These are phyloP conservation scores for Panagrolaimus sp. DNA, from an alignment of 1,140 invertebrate species.

Conservation along the genomic window DNA sequence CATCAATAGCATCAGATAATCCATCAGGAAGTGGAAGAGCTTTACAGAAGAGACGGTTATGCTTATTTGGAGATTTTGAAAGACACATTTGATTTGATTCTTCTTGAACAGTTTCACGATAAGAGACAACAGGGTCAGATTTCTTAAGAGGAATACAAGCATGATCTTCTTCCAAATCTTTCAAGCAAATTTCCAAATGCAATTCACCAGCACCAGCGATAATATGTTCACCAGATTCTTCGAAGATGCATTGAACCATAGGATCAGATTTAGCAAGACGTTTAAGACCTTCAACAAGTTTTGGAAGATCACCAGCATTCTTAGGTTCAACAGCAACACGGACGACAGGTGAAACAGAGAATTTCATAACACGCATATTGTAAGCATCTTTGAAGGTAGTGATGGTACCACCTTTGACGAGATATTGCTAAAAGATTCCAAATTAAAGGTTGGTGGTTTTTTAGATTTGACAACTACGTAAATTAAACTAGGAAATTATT, in stretches of 20 bases:
- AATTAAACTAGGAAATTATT: no score
- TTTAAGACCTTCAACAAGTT: conserved; percentile 70
- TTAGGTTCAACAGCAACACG: conserved; percentile 98
- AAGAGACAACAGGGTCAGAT: conserved; percentile 97
- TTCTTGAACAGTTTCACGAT: conserved; percentile 91
- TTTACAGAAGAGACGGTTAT: conserved; percentile 97
- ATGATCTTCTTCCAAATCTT: conserved; percentile 99
- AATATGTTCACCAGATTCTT: conserved; percentile 99
- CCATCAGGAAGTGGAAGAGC: conserved; percentile 90
- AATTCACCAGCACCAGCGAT: conserved; percentile 98
- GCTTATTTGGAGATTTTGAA: conserved; percentile 99
- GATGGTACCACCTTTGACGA: conserved; percentile 98
- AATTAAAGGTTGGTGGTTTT: no score
- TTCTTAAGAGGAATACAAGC: conserved; percentile 98
- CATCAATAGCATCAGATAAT: conserved; percentile 92
- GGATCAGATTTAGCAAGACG: conserved; percentile 98
- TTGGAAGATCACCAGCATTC: conserved; percentile 96
- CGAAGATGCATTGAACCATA: conserved; percentile 99
- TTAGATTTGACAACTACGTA: no score
- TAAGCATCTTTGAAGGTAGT: conserved; percentile 97
- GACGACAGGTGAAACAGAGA: conserved; percentile 97
- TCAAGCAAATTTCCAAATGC: conserved; percentile 98
- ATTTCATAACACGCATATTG: conserved; percentile 82
- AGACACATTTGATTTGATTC: conserved; percentile 90
- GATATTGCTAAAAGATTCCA: no score